Conservation (phyloP, 2,113 vertebrate species). For the Centropus unirufus region DNA sequence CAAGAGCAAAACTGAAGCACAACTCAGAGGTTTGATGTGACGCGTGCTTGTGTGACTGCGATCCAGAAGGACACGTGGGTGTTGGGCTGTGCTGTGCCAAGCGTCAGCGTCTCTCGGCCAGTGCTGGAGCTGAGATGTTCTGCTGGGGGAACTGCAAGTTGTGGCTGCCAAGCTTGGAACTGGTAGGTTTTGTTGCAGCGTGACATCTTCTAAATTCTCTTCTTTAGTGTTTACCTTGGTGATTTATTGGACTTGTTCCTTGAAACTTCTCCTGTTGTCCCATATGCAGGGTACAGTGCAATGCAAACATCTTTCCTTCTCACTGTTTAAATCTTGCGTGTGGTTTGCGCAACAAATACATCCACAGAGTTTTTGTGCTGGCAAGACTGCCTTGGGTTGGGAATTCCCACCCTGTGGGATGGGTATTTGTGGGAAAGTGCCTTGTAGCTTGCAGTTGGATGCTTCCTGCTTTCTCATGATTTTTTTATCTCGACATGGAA, state of each 20-base stretch:
- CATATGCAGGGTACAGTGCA: not conserved
- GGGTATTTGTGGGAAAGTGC: not conserved
- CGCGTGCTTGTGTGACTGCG: not conserved
- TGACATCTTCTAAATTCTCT: not conserved
- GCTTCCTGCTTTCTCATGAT: not conserved
- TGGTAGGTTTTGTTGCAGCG: not conserved
- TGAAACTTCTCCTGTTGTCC: not conserved
- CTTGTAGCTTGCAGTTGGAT: not conserved
- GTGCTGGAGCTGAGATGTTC: not conserved
- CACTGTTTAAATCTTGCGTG: not conserved
- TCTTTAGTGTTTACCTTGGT: not conserved
- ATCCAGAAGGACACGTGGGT: not conserved
- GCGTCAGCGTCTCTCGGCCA: too few relatives aligned
- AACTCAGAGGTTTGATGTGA: not conserved
- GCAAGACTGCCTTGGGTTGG: not conserved
- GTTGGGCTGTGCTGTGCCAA: not conserved
- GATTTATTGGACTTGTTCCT: not conserved
- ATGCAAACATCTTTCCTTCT: not conserved
- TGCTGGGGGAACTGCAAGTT: fast-evolving
- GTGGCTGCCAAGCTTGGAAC: not conserved
- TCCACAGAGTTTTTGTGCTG: not conserved
- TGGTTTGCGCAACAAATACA: not conserved
- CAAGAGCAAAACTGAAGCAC: not conserved
- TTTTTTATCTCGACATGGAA: not conserved
- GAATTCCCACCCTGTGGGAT: not conserved